These are phyloP conservation scores for Romanomermis culicivorax DNA, from an alignment of 2,888 invertebrate genomes.

Conservation along the genomic window DNA sequence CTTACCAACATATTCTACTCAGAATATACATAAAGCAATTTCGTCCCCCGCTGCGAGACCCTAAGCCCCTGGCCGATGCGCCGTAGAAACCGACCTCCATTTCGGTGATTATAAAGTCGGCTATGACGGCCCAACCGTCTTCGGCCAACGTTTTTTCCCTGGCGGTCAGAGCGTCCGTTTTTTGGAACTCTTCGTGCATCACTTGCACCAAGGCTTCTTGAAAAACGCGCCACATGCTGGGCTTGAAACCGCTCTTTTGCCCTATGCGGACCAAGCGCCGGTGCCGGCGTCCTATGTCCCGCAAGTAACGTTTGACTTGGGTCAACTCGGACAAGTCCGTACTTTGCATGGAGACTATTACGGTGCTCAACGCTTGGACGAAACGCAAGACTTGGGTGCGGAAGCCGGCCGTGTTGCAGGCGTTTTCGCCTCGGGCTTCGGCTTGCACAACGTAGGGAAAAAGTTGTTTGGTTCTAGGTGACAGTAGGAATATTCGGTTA, in stretches of 20 bases:
- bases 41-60: no score
- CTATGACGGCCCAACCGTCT: background rate
- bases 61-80: background rate
- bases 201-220: background rate
- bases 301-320: background rate
- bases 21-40: no score
- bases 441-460: no score
- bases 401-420: no score
- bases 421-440: no score
- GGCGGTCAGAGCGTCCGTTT: background rate
- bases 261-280: no score
- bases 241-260: background rate
- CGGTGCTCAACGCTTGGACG: background rate
- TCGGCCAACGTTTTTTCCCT: background rate
- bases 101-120: background rate
- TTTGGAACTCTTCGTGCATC: background rate
- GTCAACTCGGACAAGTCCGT: background rate
- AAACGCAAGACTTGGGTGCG: background rate
- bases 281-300: background rate
- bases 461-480: no score
- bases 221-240: background rate
- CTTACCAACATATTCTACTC: no score
- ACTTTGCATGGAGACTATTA: background rate
- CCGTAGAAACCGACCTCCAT: background rate
- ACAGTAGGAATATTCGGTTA: no score